Evolutionary conservation across 2,113 vertebrate species (phyloP).

Genomic region (Gymnobelideus leadbeateri): DNA sequence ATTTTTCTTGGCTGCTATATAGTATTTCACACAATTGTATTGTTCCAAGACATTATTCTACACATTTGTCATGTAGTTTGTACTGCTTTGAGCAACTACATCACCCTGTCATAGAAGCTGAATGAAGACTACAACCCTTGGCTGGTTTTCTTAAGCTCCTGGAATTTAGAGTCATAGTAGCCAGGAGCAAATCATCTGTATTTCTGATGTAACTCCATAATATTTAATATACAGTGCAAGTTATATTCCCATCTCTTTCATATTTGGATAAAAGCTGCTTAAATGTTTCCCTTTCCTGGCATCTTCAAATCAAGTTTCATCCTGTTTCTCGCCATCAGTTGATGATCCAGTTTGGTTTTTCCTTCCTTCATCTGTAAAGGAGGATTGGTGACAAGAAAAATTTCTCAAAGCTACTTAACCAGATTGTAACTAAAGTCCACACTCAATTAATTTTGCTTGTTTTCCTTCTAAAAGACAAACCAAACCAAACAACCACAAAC

Average conservation of each 20-base stretch:
- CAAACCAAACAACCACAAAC: background rate
- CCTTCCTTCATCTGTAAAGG: slow-evolving; percentile 49
- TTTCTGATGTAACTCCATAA: slow-evolving; percentile 32
- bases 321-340: slow-evolving; percentile 1
- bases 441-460: slow-evolving; percentile 41
- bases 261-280: background rate
- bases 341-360: background rate
- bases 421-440: background rate
- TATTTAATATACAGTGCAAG: background rate
- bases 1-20: slow-evolving; percentile 61
- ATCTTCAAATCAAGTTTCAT: background rate
- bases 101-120: background rate
- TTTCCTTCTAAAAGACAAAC: background rate
- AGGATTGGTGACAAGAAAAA: slow-evolving; percentile 17
- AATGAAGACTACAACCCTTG: slow-evolving; percentile 53
- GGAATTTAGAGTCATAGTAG: slow-evolving; percentile 64
- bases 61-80: background rate
- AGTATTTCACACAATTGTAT: slow-evolving; percentile 28
- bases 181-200: slow-evolving; percentile 43
- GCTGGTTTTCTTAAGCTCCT: slow-evolving; percentile 57
- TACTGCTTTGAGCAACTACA: slow-evolving; percentile 39
- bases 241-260: background rate
- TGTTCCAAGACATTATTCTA: slow-evolving; percentile 47
- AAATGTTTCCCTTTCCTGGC: background rate
- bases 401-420: background rate